Base-by-base conservation (phyloP, 2,888 invertebrate species). In the Harmothoe impar region DNA sequence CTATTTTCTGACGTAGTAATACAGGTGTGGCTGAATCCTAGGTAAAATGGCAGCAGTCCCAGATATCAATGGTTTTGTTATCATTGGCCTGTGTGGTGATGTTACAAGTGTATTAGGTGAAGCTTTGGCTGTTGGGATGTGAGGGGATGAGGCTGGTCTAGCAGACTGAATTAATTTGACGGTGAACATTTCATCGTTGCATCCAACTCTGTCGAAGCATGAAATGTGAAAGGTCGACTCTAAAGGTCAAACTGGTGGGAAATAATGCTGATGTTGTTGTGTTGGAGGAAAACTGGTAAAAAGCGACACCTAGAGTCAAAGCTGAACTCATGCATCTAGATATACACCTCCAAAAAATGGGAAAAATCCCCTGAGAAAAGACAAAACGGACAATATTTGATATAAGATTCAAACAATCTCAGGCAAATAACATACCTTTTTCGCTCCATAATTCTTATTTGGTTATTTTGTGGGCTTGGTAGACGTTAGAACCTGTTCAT, bases 371-470 rank as follows among this genome's bases (percentile, higher is more conserved):
- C 43, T 43, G 43, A n/a, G n/a, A 81, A 81, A 81, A 33, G 35
- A 81, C 81, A 81, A 81, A 81, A 81, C 81, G 81, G 35, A 81
- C 81, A 81, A 81, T 81, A 81, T 35, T 20, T 81, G 29, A 77
- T 77, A 33, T 72, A 81, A 43, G 23, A 35, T 81, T 81, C 20
- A 43, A 77, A 43, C 81, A 81, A 81, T 33, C 33, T 7, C 81
- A 81, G 33, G 81, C 17, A 43, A n/a, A 81, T 43, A 72, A 81
- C 81, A 81, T 81, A 81, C 81, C 81, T 81, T 81, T 81, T 81
- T 20, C n/a, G 17, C 31, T 81, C 81, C 81, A 81, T 81, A 81
- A 33, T 81, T 81, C 17, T 81, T 81, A 81, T 81, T 35, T 81
- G 81, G 23, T 23, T 81, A 81, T 81, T 35, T 81, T 81, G 81